Base-by-base conservation (phyloP, 2,888 invertebrate species). In the Elmis aenea region DNA sequence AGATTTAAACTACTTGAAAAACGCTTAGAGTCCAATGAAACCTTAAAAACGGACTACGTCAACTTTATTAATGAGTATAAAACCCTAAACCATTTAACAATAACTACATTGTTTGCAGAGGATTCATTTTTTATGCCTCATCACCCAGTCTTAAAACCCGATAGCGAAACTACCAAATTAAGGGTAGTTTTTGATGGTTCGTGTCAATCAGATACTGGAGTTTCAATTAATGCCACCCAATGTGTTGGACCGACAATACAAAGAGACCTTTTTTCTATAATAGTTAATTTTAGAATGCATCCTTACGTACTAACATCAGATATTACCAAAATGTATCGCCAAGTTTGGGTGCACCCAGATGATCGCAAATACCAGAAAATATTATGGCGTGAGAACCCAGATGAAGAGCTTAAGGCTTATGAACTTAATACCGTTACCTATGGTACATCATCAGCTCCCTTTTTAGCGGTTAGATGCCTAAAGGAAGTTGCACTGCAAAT, bases 61-160 rank as follows among this genome's bases (percentile, higher is more conserved):
- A 13, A 45, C 6, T 51, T 54, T 12, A 50, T 51, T 40, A 16
- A 43, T 6, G 48, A 52, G 26, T 51, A 52, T 15, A 13, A 30
- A 10, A 9, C 26, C 1, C 23, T 46, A 30, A 39, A 35, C 21
- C 50, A 52, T 15, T 54, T 51, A 46, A 21, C 23, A 8, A 30
- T 21, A 34, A 25, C 33, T 13, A 13, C n/a, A n/a, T n/a, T n/a
- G n/a, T n/a, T n/a, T n/a, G n/a, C n/a, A 13, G 12, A 23, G 2
- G 15, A 21, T 3, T 5, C 5, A 2, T 46, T 37, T 18, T 48
- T 29, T 35, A 13, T 50, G 11, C 46, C 46, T 3, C 48, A 48
- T 36, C 48, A 47, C 26, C 33, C 34, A 6, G 39, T 46, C 5
- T 22, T 48, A 10, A 34, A 38, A 18, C 29, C 8, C 2, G 6